phyloP scores from a whole-genome alignment of 1,140 invertebrate species.

The Brachionus angularis region DNA sequence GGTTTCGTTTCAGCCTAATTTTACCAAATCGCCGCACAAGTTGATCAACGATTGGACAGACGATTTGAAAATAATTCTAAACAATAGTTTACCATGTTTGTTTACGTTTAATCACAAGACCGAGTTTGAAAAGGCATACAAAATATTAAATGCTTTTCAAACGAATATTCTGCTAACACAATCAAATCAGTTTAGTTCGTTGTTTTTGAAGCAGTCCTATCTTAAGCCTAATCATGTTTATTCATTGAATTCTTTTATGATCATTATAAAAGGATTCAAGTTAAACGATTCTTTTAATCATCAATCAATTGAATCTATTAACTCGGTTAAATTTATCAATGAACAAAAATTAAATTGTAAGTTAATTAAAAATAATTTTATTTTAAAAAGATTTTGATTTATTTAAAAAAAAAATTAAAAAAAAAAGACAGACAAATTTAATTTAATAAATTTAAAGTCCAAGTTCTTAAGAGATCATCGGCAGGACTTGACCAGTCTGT shows the following conservation, averaged over 20 bases:
- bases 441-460: too few species aligned
- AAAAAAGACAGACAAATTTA: too few species aligned
- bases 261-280: conserved; percentile 29
- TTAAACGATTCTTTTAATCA: too few species aligned
- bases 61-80: conserved; percentile 27
- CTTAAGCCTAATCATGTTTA: conserved; percentile 11
- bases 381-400: too few species aligned
- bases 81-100: conserved; percentile 16
- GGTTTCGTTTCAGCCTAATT: conserved; percentile 30
- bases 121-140: background rate
- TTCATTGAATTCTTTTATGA: conserved; percentile 18
- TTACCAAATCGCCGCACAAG: conserved; percentile 40
- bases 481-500: too few species aligned
- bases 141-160: conserved; percentile 21
- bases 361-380: too few species aligned
- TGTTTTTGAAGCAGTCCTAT: conserved; percentile 8
- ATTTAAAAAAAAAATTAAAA: too few species aligned
- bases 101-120: conserved; percentile 33
- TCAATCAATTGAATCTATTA: too few species aligned
- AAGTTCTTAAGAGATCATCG: too few species aligned
- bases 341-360: too few species aligned
- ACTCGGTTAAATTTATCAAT: too few species aligned
- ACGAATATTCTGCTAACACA: conserved; percentile 2
- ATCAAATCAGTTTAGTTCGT: conserved; percentile 36
- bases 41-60: conserved; percentile 38